Conservation (phyloP, 2,888 invertebrate species). For the Elmis aenea region DNA sequence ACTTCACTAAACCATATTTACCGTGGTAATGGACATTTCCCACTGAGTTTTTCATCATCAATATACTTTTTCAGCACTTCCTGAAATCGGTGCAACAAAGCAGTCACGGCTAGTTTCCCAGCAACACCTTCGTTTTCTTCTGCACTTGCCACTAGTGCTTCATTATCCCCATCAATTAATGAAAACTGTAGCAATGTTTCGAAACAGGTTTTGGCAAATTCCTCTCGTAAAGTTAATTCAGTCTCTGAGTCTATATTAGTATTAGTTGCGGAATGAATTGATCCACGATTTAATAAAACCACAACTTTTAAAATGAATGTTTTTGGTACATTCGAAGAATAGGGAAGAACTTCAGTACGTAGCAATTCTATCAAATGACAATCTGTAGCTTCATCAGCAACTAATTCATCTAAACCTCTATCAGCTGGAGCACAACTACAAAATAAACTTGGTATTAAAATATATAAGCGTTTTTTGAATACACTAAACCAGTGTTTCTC, state of each 20-base stretch:
- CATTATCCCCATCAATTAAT: conserved; percentile 66
- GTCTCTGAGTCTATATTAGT: conserved; percentile 70
- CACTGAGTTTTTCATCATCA: conserved; percentile 76
- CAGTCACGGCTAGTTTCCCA: conserved; percentile 81
- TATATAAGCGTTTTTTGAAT: neutral
- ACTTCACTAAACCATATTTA: conserved; percentile 34
- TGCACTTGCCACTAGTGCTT: conserved; percentile 38
- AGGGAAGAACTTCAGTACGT: conserved; percentile 75
- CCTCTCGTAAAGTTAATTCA: conserved; percentile 80
- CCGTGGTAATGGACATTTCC: conserved; percentile 82
- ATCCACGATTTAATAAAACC: conserved; percentile 77
- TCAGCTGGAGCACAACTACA: conserved; percentile 52
- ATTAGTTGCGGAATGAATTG: conserved; percentile 71
- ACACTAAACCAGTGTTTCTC: no score
- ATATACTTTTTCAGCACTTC: conserved; percentile 87
- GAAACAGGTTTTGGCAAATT: conserved; percentile 94
- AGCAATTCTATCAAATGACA: conserved; percentile 77
- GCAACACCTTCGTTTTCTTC: conserved; percentile 58
- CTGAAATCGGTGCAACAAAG: conserved; percentile 85
- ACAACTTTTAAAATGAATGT: conserved; percentile 81
- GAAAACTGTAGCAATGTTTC: conserved; percentile 94
- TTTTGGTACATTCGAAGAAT: conserved; percentile 70
- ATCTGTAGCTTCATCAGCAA: conserved; percentile 73
- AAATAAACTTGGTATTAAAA: conserved; percentile 5
- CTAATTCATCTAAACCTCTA: conserved; percentile 56